These are phyloP conservation scores for Drosophila arawakana DNA, from an alignment of 1,140 invertebrate species.

Conservation along the genomic window DNA sequence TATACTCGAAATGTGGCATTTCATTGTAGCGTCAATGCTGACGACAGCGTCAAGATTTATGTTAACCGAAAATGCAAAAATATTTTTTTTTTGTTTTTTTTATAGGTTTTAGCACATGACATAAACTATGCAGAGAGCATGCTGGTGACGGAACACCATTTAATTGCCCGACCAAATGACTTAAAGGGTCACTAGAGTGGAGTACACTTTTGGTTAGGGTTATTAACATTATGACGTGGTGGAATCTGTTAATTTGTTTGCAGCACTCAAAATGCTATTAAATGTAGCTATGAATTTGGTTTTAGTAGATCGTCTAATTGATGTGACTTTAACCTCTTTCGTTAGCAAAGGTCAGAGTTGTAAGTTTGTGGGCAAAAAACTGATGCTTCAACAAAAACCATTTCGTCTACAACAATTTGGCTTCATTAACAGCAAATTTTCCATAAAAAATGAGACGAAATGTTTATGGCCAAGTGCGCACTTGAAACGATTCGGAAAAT, in stretches of 20 bases:
- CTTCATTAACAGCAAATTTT: conserved; percentile 68
- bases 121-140: conserved; percentile 29
- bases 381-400: conserved; percentile 27
- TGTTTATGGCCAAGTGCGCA: conserved; percentile 48
- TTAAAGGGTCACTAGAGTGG: conserved; percentile 1
- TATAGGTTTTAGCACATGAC: conserved; percentile 41
- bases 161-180: conserved; percentile 70
- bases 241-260: conserved; percentile 27
- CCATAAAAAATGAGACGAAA: neutral
- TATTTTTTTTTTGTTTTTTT: conserved; percentile 24
- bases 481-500: conserved; percentile 69
- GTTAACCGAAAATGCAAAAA: conserved; percentile 54
- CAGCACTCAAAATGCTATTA: conserved; percentile 31
- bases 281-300: conserved; percentile 4
- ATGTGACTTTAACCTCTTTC: conserved; percentile 23
- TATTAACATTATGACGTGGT: conserved; percentile 37
- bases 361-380: conserved; percentile 12
- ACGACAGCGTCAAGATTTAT: conserved; percentile 70
- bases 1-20: conserved; percentile 39
- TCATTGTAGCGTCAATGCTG: conserved; percentile 46
- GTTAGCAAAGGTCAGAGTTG: conserved; percentile 59
- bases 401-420: conserved; percentile 24
- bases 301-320: conserved; percentile 16
- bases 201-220: neutral
- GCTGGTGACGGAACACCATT: conserved; percentile 32